Evolutionary conservation across 2,113 vertebrate species (phyloP), one percentile per base, ranked within the genome.

Genomic region (Cyphomyrus discorhynchus): DNA sequence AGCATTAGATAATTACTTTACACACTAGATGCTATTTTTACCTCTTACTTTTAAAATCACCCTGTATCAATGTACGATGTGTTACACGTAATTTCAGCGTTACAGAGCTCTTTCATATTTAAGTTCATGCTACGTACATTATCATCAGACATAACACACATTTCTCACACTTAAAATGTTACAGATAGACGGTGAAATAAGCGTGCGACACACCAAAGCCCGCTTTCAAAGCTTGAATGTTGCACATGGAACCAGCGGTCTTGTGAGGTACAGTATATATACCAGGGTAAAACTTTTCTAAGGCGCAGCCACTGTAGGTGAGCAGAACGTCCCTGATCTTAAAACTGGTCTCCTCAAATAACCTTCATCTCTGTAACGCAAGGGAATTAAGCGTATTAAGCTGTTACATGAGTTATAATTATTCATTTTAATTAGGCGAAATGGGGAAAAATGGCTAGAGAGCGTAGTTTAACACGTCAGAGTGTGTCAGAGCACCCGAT

Each of bases 341-440:
- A 42, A 42, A 80, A 80, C 74, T 42, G 74, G 31, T 80, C 35
- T 42, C 74, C 74, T 42, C 74, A 11, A 80, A 42, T 80, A 80
- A 80, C 74, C 74, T 80, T 80, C 74, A 80, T 42, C 35, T 80
- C 35, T 17, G 13, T 77, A 19, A 77, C 74, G 31, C 74, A 17
- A 35, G 74, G 74, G 74, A 80, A 80, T 80, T 80, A 80, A 80
- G 74, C 74, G 13, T 42, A 80, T 80, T 80, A 80, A 80, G 74
- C 74, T 80, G 74, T 80, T 80, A 42, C 74, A 80, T 42, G 74
- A 80, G 74, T 80, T 80, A 80, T 42, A 80, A 80, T 80, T 80
- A 80, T 80, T 80, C 74, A 42, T 80, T 80, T 80, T 80, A 80
- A 80, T 80, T 80, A 80, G 74, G 74, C 35, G 74, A 27, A 70